Percentiles rank a stretch among this genome's conserved stretches.
phyloP scores from a whole-genome alignment of 2,797 vertebrate genomes.

The Halcyon smyrnensis region DNA sequence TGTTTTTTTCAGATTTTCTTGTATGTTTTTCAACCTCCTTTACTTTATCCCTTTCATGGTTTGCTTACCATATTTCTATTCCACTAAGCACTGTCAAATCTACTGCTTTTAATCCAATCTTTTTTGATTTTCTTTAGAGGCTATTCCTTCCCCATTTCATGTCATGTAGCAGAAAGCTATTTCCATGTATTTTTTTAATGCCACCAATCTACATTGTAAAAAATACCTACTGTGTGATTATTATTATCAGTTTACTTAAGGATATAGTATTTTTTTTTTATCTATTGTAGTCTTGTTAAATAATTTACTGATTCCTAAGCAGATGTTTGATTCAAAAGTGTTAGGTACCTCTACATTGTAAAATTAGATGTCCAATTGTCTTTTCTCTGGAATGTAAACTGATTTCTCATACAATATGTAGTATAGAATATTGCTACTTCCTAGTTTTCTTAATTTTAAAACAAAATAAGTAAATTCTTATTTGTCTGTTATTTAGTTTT shows the following conservation, averaged over 20 bases:
- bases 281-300: background rate
- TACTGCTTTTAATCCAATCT: background rate
- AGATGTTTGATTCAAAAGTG: background rate
- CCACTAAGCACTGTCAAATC: background rate
- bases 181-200: background rate
- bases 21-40: background rate
- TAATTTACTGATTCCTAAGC: background rate
- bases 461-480: background rate
- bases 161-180: background rate
- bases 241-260: background rate
- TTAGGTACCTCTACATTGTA: background rate
- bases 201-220: background rate
- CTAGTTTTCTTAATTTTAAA: background rate
- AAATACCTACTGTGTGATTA: background rate
- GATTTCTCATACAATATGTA: background rate
- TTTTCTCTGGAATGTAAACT: background rate
- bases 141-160: background rate
- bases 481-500: background rate
- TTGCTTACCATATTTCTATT: background rate
- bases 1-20: background rate
- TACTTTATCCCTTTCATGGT: background rate
- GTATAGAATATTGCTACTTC: background rate
- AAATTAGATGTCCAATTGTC: background rate
- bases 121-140: background rate
- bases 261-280: background rate